phyloP scores from a whole-genome alignment of 1,140 invertebrate genomes.

The Hormaphis cornu region DNA sequence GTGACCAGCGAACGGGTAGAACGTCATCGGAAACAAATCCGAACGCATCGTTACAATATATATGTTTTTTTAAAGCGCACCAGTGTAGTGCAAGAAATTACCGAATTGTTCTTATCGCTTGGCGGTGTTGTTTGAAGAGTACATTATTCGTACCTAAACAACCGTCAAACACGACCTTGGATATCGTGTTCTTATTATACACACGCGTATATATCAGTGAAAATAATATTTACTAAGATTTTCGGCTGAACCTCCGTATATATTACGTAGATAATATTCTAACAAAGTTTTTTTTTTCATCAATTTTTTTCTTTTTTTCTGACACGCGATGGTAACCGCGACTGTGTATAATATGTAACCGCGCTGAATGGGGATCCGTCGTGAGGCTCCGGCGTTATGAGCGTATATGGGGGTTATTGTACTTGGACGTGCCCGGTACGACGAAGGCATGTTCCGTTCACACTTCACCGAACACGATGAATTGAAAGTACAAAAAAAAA shows the following conservation, averaged over 20 bases:
- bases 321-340: constrained; percentile 25
- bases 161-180: constrained; percentile 15
- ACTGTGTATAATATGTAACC: constrained; percentile 30
- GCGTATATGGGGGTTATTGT: constrained; percentile 29
- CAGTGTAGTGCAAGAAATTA: no score
- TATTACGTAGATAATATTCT: constrained; percentile 21
- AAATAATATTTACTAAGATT: constrained; percentile 28
- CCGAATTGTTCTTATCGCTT: neutral
- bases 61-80: no score
- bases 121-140: neutral
- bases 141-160: neutral
- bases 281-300: constrained; percentile 12
- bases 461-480: constrained; percentile 30
- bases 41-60: no score
- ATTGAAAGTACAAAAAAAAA: constrained; percentile 33
- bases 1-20: no score
- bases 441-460: constrained; percentile 30
- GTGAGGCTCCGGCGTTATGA: constrained; percentile 12
- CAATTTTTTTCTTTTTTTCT: constrained; percentile 18
- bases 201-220: constrained; percentile 14
- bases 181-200: neutral
- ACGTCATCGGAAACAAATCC: no score
- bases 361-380: constrained; percentile 28
- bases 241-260: neutral
- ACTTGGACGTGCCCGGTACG: constrained; percentile 28